Percentiles rank a stretch among this genome's conserved stretches.
These are phyloP conservation scores for Peromyscus melanophrys DNA, from an alignment of 2,797 vertebrate species.

Conservation along the genomic window DNA sequence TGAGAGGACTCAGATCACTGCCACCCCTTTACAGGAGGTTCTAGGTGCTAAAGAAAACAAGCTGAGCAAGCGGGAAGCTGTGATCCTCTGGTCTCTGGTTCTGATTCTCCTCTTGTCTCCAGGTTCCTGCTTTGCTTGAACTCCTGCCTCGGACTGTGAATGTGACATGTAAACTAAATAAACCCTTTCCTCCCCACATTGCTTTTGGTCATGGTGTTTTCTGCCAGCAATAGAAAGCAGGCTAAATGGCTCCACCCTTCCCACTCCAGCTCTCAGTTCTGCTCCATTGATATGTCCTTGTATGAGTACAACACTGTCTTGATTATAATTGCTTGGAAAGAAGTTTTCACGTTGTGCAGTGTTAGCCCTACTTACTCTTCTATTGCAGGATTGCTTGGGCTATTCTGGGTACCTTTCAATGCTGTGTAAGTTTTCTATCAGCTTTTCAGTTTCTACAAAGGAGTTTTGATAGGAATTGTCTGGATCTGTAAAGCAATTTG, in stretches of 20 bases:
- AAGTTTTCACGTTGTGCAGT: not conserved
- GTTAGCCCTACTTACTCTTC: not conserved
- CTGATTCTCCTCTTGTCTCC: not conserved
- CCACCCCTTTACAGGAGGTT: not conserved
- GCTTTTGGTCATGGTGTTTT: not conserved
- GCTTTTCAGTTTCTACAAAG: not conserved
- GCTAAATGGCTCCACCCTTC: not conserved
- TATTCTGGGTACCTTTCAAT: not conserved
- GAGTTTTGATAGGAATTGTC: not conserved
- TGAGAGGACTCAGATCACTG: not conserved
- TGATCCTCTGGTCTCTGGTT: not conserved
- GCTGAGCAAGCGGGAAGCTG: too few relatives aligned
- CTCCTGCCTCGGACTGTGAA: not conserved
- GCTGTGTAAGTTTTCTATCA: not conserved
- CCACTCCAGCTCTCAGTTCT: not conserved
- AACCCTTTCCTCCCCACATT: not conserved
- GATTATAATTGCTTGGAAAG: not conserved
- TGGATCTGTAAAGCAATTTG: not conserved
- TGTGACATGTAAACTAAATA: not conserved
- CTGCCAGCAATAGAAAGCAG: not conserved
- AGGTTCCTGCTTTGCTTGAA: not conserved
- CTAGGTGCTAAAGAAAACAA: too few relatives aligned
- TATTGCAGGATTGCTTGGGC: not conserved
- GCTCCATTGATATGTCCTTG: not conserved
- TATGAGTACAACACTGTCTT: not conserved